Evolutionary conservation across 2,113 vertebrate species (phyloP).

Genomic region (Macroglossus sobrinus): DNA sequence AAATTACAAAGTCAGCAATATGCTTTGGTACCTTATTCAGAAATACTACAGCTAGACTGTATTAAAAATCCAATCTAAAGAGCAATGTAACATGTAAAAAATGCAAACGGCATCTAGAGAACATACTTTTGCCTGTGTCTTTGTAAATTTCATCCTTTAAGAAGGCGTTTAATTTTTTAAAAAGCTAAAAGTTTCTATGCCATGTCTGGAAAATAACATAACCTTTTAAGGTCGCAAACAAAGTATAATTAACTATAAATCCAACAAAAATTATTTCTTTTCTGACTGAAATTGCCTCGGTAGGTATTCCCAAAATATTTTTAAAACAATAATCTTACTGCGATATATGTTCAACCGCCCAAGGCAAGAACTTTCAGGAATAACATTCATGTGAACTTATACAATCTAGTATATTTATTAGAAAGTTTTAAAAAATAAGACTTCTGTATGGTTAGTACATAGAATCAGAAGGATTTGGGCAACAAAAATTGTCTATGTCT

Average conservation of each 20-base stretch:
- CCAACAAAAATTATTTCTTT: constrained; percentile 15
- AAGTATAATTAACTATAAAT: not conserved
- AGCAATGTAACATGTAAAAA: not conserved
- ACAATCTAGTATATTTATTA: not conserved
- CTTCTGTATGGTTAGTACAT: not conserved
- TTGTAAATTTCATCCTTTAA: not conserved
- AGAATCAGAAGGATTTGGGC: not conserved
- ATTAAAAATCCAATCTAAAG: constrained; percentile 16
- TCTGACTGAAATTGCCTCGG: not conserved
- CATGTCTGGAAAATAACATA: not conserved
- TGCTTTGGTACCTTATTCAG: not conserved
- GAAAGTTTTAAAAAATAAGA: not conserved
- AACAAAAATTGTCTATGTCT: not conserved
- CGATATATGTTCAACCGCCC: not conserved
- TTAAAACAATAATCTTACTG: not conserved
- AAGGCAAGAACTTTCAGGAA: not conserved
- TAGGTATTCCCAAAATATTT: constrained; percentile 33
- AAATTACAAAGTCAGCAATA: not conserved
- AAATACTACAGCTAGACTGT: not conserved
- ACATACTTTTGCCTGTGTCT: not conserved
- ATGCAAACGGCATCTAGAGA: not conserved
- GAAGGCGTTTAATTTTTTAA: not conserved
- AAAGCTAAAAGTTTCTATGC: not conserved
- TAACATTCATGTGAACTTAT: not conserved
- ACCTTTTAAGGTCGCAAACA: not conserved